Evolutionary conservation across 2,113 vertebrate species (phyloP), one percentile per base, ranked within the genome.

Genomic region (Daubentonia madagascariensis): DNA sequence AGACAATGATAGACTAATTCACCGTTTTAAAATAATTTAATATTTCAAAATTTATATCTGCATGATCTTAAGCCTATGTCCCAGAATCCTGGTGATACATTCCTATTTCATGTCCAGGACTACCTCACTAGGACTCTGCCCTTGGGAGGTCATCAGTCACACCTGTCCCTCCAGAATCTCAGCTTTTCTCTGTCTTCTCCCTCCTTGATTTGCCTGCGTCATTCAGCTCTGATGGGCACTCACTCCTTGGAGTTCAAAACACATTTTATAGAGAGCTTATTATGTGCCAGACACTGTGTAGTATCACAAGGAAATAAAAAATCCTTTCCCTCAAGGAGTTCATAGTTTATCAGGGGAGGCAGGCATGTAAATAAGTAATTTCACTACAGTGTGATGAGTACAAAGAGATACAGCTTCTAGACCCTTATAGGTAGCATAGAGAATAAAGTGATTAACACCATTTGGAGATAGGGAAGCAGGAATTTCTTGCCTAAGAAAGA

Each of bases 231-330:
- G 59, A 76, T 70, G 50, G 52, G 78, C 81, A 94, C 70, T 85
- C 63, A 70, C 11, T 84, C n/a, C 30, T 52, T 88, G 52, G 59
- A 96, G 94, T 80, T 96, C 65, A 70, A 75, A 48, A 73, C 80
- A 72, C 4, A 52, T 57, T 91, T 94, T 96, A 43, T 54, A 95
- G 91, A 28, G 37, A 91, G 61, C 45, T 86, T 67, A 63, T 81
- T 81, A 70, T 61, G 50, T 92, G 65, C 59, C 52, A 85, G 54
- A 72, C 61, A 48, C 89, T 59, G 65, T 91, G 48, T 85, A 96
- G 93, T 97, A 75, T 40, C 20, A 32, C 67, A 61, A 63, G 63
- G 75, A 97, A 80, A 91, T 67, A 30, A 63, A 63, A 87, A 94
- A 40, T 61, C 20, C 5, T 72, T 90, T 91, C 40, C 65, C 57